Evolutionary conservation across 1,140 invertebrate genomes (phyloP).

Genomic region (Proctacanthus coquilletti): DNA sequence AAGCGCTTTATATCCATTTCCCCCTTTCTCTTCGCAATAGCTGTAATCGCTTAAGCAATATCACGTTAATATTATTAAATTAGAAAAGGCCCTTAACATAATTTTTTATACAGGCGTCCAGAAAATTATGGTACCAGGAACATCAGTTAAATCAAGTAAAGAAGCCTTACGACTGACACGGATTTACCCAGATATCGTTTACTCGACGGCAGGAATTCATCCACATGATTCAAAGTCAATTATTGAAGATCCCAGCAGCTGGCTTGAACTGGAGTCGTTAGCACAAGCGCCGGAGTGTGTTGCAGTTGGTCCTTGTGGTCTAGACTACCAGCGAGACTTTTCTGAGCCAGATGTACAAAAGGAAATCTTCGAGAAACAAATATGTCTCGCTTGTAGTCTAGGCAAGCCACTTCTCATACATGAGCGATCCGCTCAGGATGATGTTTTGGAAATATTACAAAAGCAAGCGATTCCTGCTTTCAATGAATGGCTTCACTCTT

Average conservation of each 20-base stretch:
- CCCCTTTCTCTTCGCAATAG: too few relatives aligned
- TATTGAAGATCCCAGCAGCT: slow-evolving; percentile 55
- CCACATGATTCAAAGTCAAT: slow-evolving; percentile 92
- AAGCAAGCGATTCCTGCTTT: slow-evolving; percentile 21
- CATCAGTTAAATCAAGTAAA: slow-evolving; percentile 74
- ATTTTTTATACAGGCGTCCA: slow-evolving; percentile 54
- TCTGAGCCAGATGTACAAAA: slow-evolving; percentile 75
- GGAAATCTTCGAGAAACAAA: slow-evolving; percentile 77
- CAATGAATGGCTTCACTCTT: neutral
- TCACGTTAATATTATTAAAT: too few relatives aligned
- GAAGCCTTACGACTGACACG: slow-evolving; percentile 75
- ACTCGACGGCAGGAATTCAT: slow-evolving; percentile 90
- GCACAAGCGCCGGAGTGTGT: slow-evolving; percentile 76
- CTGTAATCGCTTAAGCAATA: too few relatives aligned
- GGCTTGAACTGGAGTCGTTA: slow-evolving; percentile 53
- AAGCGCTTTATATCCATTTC: too few relatives aligned
- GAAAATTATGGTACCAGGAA: slow-evolving; percentile 88
- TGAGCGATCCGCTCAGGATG: slow-evolving; percentile 76
- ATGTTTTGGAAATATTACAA: slow-evolving; percentile 48
- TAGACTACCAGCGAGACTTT: slow-evolving; percentile 90
- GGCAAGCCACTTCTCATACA: slow-evolving; percentile 83
- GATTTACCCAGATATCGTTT: slow-evolving; percentile 76
- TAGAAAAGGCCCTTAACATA: too few relatives aligned
- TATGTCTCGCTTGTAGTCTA: slow-evolving; percentile 70
- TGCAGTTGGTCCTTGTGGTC: slow-evolving; percentile 83